Percentiles rank a stretch among this genome's conserved stretches.
Conservation (phyloP, 1,140 invertebrate genomes). For the Drosophila triauraria region DNA sequence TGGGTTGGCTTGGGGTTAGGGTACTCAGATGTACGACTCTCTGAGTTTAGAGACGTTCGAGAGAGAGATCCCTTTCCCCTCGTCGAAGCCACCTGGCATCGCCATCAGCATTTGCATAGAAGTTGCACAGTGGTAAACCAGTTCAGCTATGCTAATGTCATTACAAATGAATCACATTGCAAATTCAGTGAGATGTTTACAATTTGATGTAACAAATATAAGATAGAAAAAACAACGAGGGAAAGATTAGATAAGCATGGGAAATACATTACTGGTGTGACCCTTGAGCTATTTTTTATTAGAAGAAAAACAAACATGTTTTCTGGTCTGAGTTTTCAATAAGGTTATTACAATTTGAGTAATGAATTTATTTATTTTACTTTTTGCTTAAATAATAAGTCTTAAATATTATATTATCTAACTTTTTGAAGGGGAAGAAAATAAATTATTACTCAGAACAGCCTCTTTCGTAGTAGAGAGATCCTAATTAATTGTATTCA, state of each 20-base stretch:
- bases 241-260: neutral
- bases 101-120: constrained; percentile 54
- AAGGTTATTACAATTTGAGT: no score
- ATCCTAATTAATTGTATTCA: no score
- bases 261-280: neutral
- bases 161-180: constrained; percentile 12
- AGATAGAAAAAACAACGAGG: neutral
- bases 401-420: no score
- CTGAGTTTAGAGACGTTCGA: constrained; percentile 11
- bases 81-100: constrained; percentile 36
- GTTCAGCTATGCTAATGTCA: constrained; percentile 7
- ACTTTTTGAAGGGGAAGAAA: no score
- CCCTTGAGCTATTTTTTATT: neutral
- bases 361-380: no score
- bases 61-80: constrained; percentile 4
- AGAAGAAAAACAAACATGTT: neutral
- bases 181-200: constrained; percentile 15
- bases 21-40: constrained; percentile 36
- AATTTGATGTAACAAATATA: neutral
- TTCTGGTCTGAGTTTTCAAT: neutral
- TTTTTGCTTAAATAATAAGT: no score
- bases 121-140: constrained; percentile 38
- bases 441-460: no score
- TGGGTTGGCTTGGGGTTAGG: constrained; percentile 5
- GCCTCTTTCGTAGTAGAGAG: no score